Conservation (phyloP, 2,113 vertebrate genomes). For the Gnathonemus echidnorhynchus region DNA sequence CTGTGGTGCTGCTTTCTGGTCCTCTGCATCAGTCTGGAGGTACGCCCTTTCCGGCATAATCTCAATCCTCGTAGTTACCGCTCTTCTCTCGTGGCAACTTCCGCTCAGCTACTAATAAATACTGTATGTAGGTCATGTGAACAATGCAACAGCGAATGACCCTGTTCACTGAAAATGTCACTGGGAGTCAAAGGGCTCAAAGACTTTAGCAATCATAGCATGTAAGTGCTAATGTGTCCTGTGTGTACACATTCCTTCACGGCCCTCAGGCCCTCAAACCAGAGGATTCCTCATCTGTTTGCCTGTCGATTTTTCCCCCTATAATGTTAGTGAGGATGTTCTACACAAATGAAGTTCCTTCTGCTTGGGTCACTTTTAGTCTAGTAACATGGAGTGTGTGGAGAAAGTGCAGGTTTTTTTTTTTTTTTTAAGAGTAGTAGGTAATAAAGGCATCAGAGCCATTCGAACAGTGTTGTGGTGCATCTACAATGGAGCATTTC, state of each 20-base stretch:
- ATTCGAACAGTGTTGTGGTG: slow-evolving; percentile 29
- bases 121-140: not conserved
- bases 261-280: not conserved
- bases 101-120: not conserved
- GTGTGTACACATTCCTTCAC: not conserved
- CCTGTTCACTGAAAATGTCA: not conserved
- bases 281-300: not conserved
- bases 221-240: not conserved
- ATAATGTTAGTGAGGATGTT: not conserved
- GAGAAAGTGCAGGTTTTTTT: not conserved
- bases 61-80: not conserved
- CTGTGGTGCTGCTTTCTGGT: slow-evolving; percentile 77
- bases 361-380: not conserved
- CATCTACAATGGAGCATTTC: slow-evolving; percentile 39
- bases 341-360: not conserved
- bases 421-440: slow-evolving; percentile 32
- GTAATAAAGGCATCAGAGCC: slow-evolving; percentile 50
- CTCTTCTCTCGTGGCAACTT: not conserved
- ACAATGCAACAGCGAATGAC: not conserved
- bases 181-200: not conserved
- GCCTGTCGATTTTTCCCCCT: not conserved
- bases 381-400: not conserved
- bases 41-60: slow-evolving; percentile 35
- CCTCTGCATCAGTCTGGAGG: slow-evolving; percentile 74
- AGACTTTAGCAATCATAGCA: not conserved